A percentile compares a stretch with the other conserved stretches of the same genome.
These are phyloP conservation scores for Cheilosia variabilis DNA, from an alignment of 2,888 invertebrate genomes.

Conservation along the genomic window DNA sequence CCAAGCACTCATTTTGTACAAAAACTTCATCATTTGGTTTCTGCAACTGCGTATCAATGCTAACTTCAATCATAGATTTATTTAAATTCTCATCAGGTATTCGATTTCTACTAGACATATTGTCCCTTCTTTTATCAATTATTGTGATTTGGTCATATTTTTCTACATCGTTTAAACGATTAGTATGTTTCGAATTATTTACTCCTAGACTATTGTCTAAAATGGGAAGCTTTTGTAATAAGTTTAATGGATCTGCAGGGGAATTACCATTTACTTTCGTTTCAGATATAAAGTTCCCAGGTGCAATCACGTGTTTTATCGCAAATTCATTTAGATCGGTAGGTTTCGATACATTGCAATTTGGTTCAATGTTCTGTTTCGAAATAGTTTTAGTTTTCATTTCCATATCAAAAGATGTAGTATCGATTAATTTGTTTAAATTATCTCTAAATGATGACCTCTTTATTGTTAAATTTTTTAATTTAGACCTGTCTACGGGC, in stretches of 20 bases:
- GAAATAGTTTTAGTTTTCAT: neutral
- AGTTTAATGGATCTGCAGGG: slow-evolving; percentile 78
- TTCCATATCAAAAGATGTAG: neutral
- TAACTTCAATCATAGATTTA: slow-evolving; percentile 51
- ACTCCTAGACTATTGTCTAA: slow-evolving; percentile 77
- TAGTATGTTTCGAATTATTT: neutral
- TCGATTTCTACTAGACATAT: neutral
- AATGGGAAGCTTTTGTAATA: slow-evolving; percentile 82
- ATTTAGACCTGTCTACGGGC: slow-evolving; percentile 76
- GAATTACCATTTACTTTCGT: slow-evolving; percentile 78
- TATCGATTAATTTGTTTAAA: slow-evolving; percentile 5
- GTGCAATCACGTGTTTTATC: neutral
- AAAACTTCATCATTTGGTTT: neutral
- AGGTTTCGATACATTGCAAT: neutral
- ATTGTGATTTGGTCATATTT: neutral
- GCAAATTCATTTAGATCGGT: neutral
- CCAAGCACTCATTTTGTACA: slow-evolving; percentile 1
- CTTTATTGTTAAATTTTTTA: slow-evolving; percentile 40
- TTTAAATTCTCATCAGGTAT: slow-evolving; percentile 72
- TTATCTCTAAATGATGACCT: slow-evolving; percentile 6
- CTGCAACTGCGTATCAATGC: neutral
- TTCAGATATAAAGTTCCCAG: slow-evolving; percentile 52
- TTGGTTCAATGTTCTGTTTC: neutral
- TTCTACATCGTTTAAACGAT: neutral
- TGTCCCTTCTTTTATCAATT: neutral